Base-by-base conservation (phyloP, 2,888 invertebrate genomes). In the Baronia brevicornis region DNA sequence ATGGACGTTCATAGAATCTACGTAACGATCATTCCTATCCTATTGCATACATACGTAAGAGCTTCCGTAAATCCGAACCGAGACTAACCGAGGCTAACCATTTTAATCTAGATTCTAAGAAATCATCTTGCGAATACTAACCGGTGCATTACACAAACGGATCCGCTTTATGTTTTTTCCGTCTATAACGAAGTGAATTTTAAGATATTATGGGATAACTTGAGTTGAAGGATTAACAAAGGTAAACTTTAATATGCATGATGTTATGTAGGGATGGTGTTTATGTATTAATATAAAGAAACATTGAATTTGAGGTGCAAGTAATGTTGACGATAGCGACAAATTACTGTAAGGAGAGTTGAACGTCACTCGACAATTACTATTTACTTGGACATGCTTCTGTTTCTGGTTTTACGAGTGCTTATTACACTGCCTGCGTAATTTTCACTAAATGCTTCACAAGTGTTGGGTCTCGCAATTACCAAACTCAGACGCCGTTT, bases 311-410 rank as follows among this genome's bases (percentile, higher is more conserved):
- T 70, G 61, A 60, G 58, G 55, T 57, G 60, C 55, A 59, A 62
- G 66, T 75, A 69, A 78, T 77, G 58, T 63, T 62, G 60, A 64
- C 69, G 69, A 70, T 60, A 62, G 69, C 66, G 73, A 74, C 73
- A 80, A 77, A 77, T 75, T 69, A 60, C 63, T 41, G 61, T 59
- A 70, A 64, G 60, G 63, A n/a, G n/a, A n/a, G n/a, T n/a, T 53
- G 43, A 46, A 44, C 48, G 46, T 36, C 51, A 48, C 51, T 51
- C 60, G 63, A 8, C 26, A 15, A 26, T 20, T 26, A 32, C 15
- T 60, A 72, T 72, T 72, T 72, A 63, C 69, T 65, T 69, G 70
- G 64, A 63, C 44, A 29, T 39, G 41, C 38, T 40, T 46, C 46
- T 45, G 60, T 60, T 65, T 58, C 54, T 59, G 58, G 55, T 50